Evolutionary conservation across 2,113 vertebrate species (phyloP), one percentile per base, ranked within the genome.

Genomic region (Spilogale gracilis): DNA sequence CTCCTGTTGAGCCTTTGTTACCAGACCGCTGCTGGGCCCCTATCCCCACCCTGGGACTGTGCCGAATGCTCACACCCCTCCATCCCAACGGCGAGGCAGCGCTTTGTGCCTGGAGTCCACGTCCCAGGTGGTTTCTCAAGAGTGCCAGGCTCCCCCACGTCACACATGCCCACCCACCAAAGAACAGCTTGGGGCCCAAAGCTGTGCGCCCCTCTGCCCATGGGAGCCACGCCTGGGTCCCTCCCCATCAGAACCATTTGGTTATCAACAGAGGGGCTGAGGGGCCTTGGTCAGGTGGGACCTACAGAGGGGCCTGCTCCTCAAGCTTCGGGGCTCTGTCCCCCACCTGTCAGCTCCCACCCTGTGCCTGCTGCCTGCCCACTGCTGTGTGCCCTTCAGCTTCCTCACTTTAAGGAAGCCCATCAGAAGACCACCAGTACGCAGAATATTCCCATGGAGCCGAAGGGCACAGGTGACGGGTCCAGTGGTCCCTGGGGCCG

Each of bases 391-490:
- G 99, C 99, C 92, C 98, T 99, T 60, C 99, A 99, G 89, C 97
- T 99, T 85, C 98, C 98, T 96, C 99, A 99, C 98, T 99, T 99
- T 97, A 98, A 99, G 92, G 85, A 98, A 1, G 99, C 98, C 97
- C 99, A 99, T 96, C 98, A 99, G 87, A 95, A 94, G 73, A 98
- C 99, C 93, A 99, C 99, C 14, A 97, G 99, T 97, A 98, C 99
- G 45, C 97, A 98, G 79, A 98, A 98, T 14, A 97, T 98, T 54
- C 98, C 98, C 23, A 88, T 98, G 43, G 97, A 96, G 63, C 69
- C 95, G 80, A 78, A 67, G 54, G 93, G 86, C 48, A 17, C 94
- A 60, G 43, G 80, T 67, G 95, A 71, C 88, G 95, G 98, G 97
- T 93, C 43, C 25, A 3, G 58, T 32, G 2, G 67, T 38, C 65